These are phyloP conservation scores for Oxyteleia sp. DNA, from an alignment of 2,888 invertebrate species.

Conservation along the genomic window DNA sequence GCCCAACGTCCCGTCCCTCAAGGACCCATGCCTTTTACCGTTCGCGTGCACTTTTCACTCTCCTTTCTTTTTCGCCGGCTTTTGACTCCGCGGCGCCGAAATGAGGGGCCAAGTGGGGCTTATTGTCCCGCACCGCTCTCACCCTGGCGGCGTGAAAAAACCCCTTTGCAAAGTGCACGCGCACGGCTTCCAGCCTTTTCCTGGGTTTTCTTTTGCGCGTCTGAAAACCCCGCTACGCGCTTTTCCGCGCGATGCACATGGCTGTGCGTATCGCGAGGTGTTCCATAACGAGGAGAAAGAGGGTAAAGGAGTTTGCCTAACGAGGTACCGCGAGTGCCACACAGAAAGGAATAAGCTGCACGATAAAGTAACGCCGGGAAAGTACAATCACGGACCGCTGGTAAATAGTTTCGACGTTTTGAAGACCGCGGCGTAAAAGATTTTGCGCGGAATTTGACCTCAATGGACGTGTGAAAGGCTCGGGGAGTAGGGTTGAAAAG, in stretches of 20 bases:
- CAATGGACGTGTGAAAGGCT: no score
- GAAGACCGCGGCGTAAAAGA: no score
- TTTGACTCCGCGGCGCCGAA: conserved; percentile 47
- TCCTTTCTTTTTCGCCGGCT: conserved; percentile 45
- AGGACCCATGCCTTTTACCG: conserved; percentile 51
- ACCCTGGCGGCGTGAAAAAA: conserved; percentile 40
- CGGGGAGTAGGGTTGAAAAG: no score
- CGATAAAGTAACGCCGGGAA: no score
- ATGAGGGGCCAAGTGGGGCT: conserved; percentile 42
- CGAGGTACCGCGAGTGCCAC: no score
- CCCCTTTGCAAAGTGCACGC: conserved; percentile 32
- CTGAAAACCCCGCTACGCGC: no score
- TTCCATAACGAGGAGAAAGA: conserved; percentile 34
- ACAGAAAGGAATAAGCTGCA: no score
- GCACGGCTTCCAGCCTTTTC: conserved; percentile 1
- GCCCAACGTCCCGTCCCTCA: conserved; percentile 66
- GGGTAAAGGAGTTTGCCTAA: conserved; percentile 26
- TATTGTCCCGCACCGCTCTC: conserved; percentile 43
- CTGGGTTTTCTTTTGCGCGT: neutral
- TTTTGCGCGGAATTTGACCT: no score
- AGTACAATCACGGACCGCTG: no score
- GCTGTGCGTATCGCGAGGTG: conserved; percentile 43
- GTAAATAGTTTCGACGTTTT: no score
- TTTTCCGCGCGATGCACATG: conserved; percentile 11
- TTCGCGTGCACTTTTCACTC: conserved; percentile 66